A percentile compares a stretch with the other conserved stretches of the same genome.
Conservation (phyloP, 2,113 vertebrate genomes). For the Pitta sordida region DNA sequence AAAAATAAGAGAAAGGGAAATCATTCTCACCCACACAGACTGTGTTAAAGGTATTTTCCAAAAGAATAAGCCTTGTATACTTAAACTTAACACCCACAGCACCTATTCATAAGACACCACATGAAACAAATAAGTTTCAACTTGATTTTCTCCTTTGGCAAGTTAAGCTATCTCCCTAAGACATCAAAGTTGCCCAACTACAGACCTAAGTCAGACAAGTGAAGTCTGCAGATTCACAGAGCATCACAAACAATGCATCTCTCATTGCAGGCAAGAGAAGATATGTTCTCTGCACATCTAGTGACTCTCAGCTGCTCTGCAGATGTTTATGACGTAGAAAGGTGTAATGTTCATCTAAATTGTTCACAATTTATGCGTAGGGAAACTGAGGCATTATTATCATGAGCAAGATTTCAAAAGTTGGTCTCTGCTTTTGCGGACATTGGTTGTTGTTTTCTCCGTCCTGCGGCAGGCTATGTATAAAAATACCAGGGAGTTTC, state of each 20-base stretch:
- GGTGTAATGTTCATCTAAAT: background rate
- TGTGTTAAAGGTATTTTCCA: conserved; percentile 35
- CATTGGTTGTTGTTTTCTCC: background rate
- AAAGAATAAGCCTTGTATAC: background rate
- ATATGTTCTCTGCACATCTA: background rate
- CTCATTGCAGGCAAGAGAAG: background rate
- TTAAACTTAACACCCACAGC: background rate
- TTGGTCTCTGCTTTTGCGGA: background rate
- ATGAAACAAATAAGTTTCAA: conserved; percentile 52
- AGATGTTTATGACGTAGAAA: background rate
- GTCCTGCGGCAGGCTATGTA: background rate
- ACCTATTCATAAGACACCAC: conserved; percentile 9
- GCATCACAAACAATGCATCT: background rate
- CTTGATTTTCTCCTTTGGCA: conserved; percentile 32
- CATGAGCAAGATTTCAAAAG: background rate
- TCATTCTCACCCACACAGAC: background rate
- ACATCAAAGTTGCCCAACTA: background rate
- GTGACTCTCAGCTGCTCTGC: background rate
- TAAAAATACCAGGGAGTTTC: background rate
- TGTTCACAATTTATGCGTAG: background rate
- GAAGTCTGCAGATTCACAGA: background rate
- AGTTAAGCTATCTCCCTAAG: background rate
- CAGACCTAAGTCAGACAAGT: background rate
- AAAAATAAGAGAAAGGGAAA: background rate
- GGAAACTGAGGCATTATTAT: background rate